Base-by-base conservation (phyloP, 2,888 invertebrate species). In the Chaitophorus viminalis region DNA sequence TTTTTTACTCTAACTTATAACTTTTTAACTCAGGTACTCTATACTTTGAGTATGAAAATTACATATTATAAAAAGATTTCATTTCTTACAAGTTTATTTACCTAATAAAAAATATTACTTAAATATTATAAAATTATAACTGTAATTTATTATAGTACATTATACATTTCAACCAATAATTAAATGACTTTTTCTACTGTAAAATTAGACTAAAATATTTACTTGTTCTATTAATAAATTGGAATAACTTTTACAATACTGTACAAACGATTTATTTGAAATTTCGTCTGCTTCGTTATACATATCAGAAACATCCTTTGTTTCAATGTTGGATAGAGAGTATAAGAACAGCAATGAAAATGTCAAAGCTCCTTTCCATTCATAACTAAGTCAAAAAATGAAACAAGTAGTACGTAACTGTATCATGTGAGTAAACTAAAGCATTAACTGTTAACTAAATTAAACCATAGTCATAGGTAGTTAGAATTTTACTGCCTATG, bases 241-340 rank as follows among this genome's bases (percentile, higher is more conserved):
- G 3, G 79, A 70, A 81, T 87, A 79, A 1, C 46, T 60, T 74
- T 39, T 74, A 33, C 87, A 81, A 87, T 81, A 87, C 46, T 87
- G 81, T 2, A 87, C 74, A 81, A 87, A 87, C 31, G 87, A 87
- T 74, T 87, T 81, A 46, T 87, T 87, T 79, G 81, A 87, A 29
- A 81, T 14, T 87, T 87, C 81, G 18, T 87, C 87, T 0, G 36
- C 74, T 87, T 81, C 81, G 33, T 87, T 81, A 65, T 81, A 87
- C 6, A 31, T 11, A 31, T 74, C 60, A 39, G 54, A 72, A 1
- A 87, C 46, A 87, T 87, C 60, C 25, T 87, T 81, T 39, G 81
- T 87, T n/a, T 87, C 87, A 75, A 81, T 39, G 11, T 79, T 87
- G 25, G 87, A 74, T 29, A 87, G 11, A 60, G 87, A 81, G 25